A percentile compares a stretch with the other conserved stretches of the same genome.
phyloP scores from a whole-genome alignment of 1,140 invertebrate genomes.

The Brachionus asplanchnoidis region DNA sequence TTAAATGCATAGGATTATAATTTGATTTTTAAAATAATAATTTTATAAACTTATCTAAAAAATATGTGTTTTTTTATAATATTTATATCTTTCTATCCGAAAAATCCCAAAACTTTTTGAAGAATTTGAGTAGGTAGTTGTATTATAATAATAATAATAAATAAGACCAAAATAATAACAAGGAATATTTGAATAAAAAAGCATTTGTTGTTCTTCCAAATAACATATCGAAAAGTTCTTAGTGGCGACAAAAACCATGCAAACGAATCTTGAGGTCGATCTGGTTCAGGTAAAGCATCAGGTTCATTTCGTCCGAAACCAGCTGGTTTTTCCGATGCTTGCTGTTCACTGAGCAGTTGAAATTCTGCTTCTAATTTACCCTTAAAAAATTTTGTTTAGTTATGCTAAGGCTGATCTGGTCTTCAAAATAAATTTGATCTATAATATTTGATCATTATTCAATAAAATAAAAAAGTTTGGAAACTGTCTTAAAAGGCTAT shows the following conservation, averaged over 20 bases:
- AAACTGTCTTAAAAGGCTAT: too few species aligned
- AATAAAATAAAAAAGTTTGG: too few species aligned
- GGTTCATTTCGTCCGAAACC: slow-evolving; percentile 79
- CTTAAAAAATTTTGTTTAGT: slow-evolving; percentile 52
- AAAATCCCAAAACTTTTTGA: neutral
- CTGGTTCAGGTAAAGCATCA: slow-evolving; percentile 79
- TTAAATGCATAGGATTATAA: neutral
- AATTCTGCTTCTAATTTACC: slow-evolving; percentile 88
- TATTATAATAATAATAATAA: neutral
- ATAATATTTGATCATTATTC: too few species aligned
- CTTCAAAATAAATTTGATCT: too few species aligned
- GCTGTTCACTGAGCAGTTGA: slow-evolving; percentile 75
- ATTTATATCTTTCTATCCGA: neutral
- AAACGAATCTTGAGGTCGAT: slow-evolving; percentile 56
- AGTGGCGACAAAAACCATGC: slow-evolving; percentile 44
- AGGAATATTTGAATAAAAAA: slow-evolving; percentile 41
- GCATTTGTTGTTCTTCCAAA: slow-evolving; percentile 45
- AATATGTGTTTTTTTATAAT: neutral
- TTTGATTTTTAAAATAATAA: neutral
- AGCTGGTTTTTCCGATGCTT: slow-evolving; percentile 79
- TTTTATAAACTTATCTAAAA: neutral
- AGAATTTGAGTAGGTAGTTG: slow-evolving; percentile 5
- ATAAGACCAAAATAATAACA: neutral
- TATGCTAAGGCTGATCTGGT: neutral
- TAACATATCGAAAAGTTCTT: slow-evolving; percentile 44